Evolutionary conservation across 1,140 invertebrate species (phyloP).

Genomic region (Drosophila carrolli): DNA sequence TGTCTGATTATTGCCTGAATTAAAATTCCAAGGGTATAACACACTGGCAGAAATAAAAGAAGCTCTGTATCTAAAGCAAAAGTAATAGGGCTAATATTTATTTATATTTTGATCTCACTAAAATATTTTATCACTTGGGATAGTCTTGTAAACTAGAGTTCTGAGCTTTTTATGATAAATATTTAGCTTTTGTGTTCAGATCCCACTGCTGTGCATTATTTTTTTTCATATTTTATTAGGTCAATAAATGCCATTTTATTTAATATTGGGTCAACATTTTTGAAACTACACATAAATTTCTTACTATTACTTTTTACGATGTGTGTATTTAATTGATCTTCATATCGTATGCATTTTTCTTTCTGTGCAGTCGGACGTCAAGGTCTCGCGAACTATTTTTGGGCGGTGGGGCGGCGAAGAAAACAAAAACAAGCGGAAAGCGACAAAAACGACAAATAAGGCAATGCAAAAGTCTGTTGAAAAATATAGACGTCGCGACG

Average conservation of each 20-base stretch:
- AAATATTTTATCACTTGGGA: too few relatives aligned
- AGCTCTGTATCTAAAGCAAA: too few relatives aligned
- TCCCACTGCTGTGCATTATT: too few relatives aligned
- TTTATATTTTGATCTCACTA: too few relatives aligned
- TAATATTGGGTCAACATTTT: too few relatives aligned
- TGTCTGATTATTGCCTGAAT: conserved; percentile 53
- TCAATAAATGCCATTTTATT: too few relatives aligned
- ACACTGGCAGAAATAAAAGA: background rate
- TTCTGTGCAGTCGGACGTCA: conserved; percentile 31
- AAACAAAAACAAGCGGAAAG: conserved; percentile 56
- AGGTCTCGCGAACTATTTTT: conserved; percentile 75
- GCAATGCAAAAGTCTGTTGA: conserved; percentile 79
- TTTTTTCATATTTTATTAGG: too few relatives aligned
- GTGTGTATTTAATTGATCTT: background rate
- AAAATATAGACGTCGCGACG: conserved; percentile 72
- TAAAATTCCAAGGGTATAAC: conserved; percentile 60
- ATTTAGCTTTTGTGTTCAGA: too few relatives aligned
- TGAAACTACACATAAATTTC: too few relatives aligned
- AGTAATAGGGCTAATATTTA: too few relatives aligned
- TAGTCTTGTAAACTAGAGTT: too few relatives aligned
- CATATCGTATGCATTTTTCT: background rate
- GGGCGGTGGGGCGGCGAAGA: conserved; percentile 43
- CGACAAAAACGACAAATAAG: conserved; percentile 78
- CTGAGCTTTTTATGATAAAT: too few relatives aligned
- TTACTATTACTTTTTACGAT: background rate